Evolutionary conservation across 2,113 vertebrate genomes (phyloP).

Genomic region (Colossoma macropomum): DNA sequence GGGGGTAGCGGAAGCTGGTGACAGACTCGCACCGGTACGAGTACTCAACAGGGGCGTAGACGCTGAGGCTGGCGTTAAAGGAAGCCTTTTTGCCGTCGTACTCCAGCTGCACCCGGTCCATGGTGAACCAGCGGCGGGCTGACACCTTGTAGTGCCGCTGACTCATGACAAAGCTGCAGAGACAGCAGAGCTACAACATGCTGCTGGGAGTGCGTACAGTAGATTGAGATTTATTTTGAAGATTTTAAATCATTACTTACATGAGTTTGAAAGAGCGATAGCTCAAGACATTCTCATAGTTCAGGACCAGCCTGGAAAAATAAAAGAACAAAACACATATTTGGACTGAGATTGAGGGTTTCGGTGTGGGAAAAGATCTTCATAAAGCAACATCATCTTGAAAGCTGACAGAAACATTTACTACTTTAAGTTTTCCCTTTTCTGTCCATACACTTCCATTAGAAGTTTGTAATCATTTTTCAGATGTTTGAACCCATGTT

Average conservation of each 20-base stretch:
- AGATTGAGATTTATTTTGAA: neutral
- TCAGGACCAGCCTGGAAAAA: slow-evolving; percentile 74
- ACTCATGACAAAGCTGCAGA: slow-evolving; percentile 78
- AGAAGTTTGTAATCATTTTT: no score
- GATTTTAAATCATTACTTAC: slow-evolving; percentile 64
- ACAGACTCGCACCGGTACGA: slow-evolving; percentile 85
- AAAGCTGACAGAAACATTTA: no score
- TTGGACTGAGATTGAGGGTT: neutral
- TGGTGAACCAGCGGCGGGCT: slow-evolving; percentile 83
- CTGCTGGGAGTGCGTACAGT: neutral
- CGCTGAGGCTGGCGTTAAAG: slow-evolving; percentile 80
- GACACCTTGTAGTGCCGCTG: slow-evolving; percentile 81
- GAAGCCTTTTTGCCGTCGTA: slow-evolving; percentile 68
- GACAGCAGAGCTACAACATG: neutral
- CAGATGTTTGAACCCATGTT: no score
- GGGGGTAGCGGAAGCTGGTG: slow-evolving; percentile 68
- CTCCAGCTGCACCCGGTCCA: slow-evolving; percentile 79
- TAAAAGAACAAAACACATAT: neutral
- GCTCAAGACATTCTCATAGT: slow-evolving; percentile 72
- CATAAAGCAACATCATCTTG: no score
- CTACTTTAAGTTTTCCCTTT: no score
- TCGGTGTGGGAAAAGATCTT: no score
- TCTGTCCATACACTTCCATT: no score
- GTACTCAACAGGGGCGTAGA: slow-evolving; percentile 84
- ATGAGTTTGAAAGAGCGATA: slow-evolving; percentile 73